Evolutionary conservation across 2,797 vertebrate species (phyloP), one percentile per base, ranked within the genome.

Genomic region (Denticeps clupeoides): DNA sequence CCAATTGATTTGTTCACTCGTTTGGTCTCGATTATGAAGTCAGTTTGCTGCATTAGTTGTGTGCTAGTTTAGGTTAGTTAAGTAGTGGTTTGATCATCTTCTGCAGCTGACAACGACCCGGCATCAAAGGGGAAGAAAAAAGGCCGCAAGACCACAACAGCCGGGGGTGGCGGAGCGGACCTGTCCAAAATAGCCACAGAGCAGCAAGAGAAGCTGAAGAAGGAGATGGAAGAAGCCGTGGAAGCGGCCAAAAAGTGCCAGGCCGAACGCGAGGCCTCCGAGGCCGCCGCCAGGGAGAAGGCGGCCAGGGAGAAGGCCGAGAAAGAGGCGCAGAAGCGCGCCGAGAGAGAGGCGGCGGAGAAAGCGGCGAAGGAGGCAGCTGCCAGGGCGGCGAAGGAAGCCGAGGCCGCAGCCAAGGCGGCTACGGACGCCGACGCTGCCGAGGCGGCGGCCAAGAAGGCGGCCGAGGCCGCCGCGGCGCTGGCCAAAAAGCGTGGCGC

Each of bases 121-220:
- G 52, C 46, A 8, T 51, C 35, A 28, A 77, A 75, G 51, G 74
- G 77, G 5, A 84, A 82, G 61, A 82, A 82, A 48, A 59, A 7
- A 38, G 49, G 42, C 31, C 79, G 80, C 13, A 84, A 84, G 68
- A 69, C 64, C 1, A 82, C 77, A 1, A 32, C 67, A 48, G 80
- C 78, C 22, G 82, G 80, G 29, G 72, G 45, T 0, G 25, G 44
- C 3, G 67, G 74, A 1, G 66, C 47, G 2, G 79, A 83, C 1
- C 58, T 87, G 24, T 1, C 47, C 4, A 82, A 19, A 71, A 71
- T 82, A 41, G 81, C 82, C 2, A 72, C 74, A 25, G 80, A 83
- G 25, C 82, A 85, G 47, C 71, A 77, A 28, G 82, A 78, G 45
- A 75, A 22, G 58, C 65, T 78, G 46, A 55, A 70, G 12, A 82